phyloP scores from a whole-genome alignment of 2,888 invertebrate genomes.

The Alloplasta piceator region DNA sequence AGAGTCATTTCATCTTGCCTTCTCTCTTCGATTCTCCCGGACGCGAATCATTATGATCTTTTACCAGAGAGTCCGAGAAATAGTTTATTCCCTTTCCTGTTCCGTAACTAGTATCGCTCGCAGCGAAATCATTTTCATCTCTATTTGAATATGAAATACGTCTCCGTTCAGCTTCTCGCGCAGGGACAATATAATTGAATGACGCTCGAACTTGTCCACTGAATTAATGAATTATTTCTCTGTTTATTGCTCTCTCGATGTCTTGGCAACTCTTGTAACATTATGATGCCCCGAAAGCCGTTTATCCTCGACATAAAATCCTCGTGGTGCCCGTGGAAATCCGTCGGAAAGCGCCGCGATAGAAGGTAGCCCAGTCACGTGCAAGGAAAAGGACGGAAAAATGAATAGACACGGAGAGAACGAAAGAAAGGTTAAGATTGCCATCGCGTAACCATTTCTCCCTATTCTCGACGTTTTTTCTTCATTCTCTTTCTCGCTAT shows the following conservation, averaged over 20 bases:
- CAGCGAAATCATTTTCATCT: not conserved
- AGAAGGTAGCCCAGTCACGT: constrained; percentile 35
- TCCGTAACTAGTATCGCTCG: not conserved
- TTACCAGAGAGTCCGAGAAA: not conserved
- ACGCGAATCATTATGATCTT: constrained; percentile 1
- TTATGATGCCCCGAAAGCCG: constrained; percentile 13
- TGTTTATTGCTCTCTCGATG: not conserved
- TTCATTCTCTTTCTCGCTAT: constrained; percentile 19
- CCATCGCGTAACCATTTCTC: constrained; percentile 51
- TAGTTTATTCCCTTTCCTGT: not conserved
- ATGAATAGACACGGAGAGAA: not conserved
- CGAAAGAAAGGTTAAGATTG: constrained; percentile 32
- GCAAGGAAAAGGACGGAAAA: not conserved
- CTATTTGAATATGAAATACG: constrained; percentile 22
- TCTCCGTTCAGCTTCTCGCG: not conserved
- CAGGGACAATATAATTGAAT: constrained; percentile 15
- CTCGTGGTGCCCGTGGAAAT: constrained; percentile 7
- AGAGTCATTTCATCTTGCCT: constrained; percentile 1
- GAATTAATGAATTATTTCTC: constrained; percentile 1
- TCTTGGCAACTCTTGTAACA: constrained; percentile 1
- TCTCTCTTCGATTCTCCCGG: not conserved
- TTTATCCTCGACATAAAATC: constrained; percentile 6
- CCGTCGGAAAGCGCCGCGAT: constrained; percentile 3
- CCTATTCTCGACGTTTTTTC: constrained; percentile 5
- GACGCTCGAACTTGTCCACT: not conserved